Evolutionary conservation across 1,140 invertebrate species (phyloP).

Genomic region (Eufriesea mexicana): DNA sequence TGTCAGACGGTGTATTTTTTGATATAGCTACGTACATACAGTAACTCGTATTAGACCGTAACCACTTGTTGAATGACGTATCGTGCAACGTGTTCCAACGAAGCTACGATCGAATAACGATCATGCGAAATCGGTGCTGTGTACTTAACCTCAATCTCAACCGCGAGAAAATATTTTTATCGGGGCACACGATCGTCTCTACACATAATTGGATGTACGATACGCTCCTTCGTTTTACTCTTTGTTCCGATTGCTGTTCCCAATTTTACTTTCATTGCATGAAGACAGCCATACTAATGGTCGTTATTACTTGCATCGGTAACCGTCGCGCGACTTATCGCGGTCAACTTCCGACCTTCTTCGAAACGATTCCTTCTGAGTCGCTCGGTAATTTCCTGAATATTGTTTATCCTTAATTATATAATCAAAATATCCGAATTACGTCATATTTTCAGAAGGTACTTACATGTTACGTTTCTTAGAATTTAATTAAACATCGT

Average conservation of each 20-base stretch:
- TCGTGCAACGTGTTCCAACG: neutral
- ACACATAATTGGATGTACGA: constrained; percentile 8
- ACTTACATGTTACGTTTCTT: neutral
- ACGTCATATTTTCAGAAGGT: neutral
- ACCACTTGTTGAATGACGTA: constrained; percentile 18
- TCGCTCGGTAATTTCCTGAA: neutral
- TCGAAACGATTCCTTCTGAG: constrained; percentile 11
- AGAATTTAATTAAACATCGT: neutral
- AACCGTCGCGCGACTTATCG: constrained; percentile 4
- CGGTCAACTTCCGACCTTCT: constrained; percentile 34
- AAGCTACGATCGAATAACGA: neutral
- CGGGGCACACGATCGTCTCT: neutral
- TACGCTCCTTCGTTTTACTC: constrained; percentile 1
- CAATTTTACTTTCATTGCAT: constrained; percentile 28
- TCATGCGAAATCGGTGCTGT: neutral
- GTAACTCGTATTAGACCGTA: neutral
- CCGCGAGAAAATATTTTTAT: neutral
- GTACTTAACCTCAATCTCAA: neutral
- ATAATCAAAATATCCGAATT: neutral
- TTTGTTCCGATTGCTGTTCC: neutral
- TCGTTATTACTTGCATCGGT: neutral
- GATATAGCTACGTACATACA: neutral
- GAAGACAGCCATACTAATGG: neutral
- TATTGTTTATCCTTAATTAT: neutral
- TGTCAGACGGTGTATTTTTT: neutral